Evolutionary conservation across 2,797 vertebrate species (phyloP).

Genomic region (Hyperoplus lanceolatus): DNA sequence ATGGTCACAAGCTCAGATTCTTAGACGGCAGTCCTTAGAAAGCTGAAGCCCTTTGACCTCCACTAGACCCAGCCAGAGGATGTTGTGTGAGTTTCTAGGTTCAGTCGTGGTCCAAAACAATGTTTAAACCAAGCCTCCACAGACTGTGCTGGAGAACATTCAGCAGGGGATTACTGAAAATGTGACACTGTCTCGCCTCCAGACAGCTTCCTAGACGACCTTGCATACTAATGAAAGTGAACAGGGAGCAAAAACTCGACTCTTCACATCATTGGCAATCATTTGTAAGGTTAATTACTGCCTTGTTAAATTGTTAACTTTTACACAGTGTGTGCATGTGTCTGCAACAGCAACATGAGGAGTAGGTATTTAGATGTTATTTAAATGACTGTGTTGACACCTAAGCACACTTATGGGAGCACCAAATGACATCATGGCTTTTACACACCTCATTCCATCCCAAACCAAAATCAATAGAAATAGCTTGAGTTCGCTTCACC

Average conservation of each 20-base stretch:
- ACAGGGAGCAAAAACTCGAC: slow-evolving; percentile 10
- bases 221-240: not conserved
- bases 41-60: slow-evolving; percentile 39
- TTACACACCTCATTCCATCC: not conserved
- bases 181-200: slow-evolving; percentile 5
- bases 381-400: not conserved
- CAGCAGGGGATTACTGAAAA: slow-evolving; percentile 30
- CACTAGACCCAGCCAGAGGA: slow-evolving; percentile 10
- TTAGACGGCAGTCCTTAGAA: slow-evolving; percentile 35
- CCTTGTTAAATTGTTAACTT: not conserved
- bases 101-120: not conserved
- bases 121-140: slow-evolving; percentile 1
- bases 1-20: slow-evolving; percentile 28
- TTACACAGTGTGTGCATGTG: not conserved
- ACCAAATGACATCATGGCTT: not conserved
- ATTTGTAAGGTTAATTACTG: not conserved
- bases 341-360: not conserved
- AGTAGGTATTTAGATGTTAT: not conserved
- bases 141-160: slow-evolving; percentile 13
- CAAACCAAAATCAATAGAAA: slow-evolving; percentile 4
- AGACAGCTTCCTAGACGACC: slow-evolving; percentile 14
- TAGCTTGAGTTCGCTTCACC: not conserved
- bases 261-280: not conserved
- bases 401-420: not conserved
- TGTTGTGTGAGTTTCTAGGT: not conserved